phyloP scores from a whole-genome alignment of 2,888 invertebrate species.

The Heterodera filipjevi region DNA sequence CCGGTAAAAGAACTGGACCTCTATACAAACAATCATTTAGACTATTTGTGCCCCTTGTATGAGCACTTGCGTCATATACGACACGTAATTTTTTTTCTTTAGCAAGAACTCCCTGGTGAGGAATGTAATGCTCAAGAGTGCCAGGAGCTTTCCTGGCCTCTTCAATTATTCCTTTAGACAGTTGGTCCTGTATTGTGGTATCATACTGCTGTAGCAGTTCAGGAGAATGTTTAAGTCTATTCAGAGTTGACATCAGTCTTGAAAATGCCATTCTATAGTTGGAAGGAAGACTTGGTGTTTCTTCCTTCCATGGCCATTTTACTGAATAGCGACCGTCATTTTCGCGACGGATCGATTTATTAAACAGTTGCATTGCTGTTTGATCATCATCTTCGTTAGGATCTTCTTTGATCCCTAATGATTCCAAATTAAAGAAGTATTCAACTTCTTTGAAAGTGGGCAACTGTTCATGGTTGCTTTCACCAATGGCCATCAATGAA shows the following conservation, averaged over 20 bases:
- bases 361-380: background rate
- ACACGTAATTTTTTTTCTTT: constrained; percentile 47
- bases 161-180: background rate
- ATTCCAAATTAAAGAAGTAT: constrained; percentile 1
- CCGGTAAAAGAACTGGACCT: constrained; percentile 36
- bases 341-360: background rate
- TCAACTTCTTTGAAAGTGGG: background rate
- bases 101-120: constrained; percentile 41
- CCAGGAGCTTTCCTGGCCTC: background rate
- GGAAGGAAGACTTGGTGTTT: background rate
- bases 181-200: background rate
- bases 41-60: background rate
- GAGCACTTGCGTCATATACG: constrained; percentile 50
- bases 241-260: background rate
- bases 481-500: background rate
- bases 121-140: constrained; percentile 28
- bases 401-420: constrained; percentile 5
- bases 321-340: background rate
- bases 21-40: constrained; percentile 32
- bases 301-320: constrained; percentile 16
- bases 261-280: constrained; percentile 4
- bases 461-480: background rate
- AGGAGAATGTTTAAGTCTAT: background rate
- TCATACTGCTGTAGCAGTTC: background rate
- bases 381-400: constrained; percentile 4